A percentile compares a stretch with the other conserved stretches of the same genome.
Evolutionary conservation across 2,113 vertebrate species (phyloP).

Genomic region (Miniopterus natalensis): DNA sequence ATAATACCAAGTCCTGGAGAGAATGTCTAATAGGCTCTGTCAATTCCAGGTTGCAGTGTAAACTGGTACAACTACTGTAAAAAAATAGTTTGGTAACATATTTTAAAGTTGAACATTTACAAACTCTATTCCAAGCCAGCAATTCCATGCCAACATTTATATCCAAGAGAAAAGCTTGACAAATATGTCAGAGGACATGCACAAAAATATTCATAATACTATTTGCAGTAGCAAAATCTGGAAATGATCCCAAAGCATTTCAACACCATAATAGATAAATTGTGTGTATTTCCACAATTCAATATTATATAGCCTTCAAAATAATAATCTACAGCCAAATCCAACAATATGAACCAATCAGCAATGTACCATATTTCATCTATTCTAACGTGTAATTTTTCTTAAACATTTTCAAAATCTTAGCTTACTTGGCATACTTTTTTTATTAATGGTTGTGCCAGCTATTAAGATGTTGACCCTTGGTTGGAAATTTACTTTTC

Average conservation of each 20-base stretch:
- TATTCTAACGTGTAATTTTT: not conserved
- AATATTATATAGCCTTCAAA: constrained; percentile 14
- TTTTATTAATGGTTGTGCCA: not conserved
- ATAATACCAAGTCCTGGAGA: not conserved
- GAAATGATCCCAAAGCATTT: not conserved
- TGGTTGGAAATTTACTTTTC: not conserved
- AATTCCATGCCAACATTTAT: not conserved
- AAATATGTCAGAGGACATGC: not conserved
- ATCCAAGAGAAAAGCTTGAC: constrained; percentile 48
- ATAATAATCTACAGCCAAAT: not conserved
- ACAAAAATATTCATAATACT: not conserved
- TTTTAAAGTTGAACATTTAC: constrained; percentile 15
- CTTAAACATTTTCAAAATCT: constrained; percentile 13
- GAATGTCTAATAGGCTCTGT: not conserved
- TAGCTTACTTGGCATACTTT: not conserved
- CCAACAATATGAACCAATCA: not conserved
- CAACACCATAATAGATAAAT: not conserved
- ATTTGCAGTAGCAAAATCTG: not conserved
- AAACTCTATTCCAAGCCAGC: not conserved
- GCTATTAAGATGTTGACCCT: not conserved
- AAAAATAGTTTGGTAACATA: not conserved
- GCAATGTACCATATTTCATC: not conserved
- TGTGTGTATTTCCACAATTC: not conserved
- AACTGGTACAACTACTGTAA: not conserved
- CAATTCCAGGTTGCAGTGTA: not conserved